These are phyloP conservation scores for Bombus superbus DNA, from an alignment of 1,140 invertebrate genomes.

Conservation along the genomic window DNA sequence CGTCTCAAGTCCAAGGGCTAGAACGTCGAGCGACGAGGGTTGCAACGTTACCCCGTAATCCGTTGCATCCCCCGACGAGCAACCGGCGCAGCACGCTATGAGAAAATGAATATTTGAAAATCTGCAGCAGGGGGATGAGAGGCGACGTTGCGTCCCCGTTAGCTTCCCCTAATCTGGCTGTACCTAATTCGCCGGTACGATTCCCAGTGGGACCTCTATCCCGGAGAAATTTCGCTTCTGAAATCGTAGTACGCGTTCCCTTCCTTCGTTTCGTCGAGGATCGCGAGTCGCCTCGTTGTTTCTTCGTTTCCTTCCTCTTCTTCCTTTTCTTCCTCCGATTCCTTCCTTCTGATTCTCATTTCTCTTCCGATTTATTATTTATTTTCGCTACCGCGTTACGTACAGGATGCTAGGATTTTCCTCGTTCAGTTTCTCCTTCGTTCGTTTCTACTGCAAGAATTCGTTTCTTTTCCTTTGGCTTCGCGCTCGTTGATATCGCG, in stretches of 20 bases:
- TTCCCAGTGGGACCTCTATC: background rate
- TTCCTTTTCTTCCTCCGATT: no score
- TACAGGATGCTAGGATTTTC: no score
- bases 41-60: constrained; percentile 61
- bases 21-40: constrained; percentile 32
- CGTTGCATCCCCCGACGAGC: constrained; percentile 51
- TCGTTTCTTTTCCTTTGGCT: no score
- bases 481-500: no score
- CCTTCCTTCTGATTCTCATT: no score
- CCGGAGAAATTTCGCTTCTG: background rate
- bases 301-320: no score
- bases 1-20: constrained; percentile 41
- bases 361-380: no score
- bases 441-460: no score
- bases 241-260: background rate
- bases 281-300: no score
- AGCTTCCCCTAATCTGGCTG: constrained; percentile 16
- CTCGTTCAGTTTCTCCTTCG: no score
- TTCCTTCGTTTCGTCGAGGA: background rate
- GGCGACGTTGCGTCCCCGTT: background rate
- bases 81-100: constrained; percentile 43
- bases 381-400: no score
- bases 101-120: constrained; percentile 72
- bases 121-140: constrained; percentile 3
- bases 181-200: constrained; percentile 38